Evolutionary conservation across 2,888 invertebrate species (phyloP).

Genomic region (Ornithoptera priamus): DNA sequence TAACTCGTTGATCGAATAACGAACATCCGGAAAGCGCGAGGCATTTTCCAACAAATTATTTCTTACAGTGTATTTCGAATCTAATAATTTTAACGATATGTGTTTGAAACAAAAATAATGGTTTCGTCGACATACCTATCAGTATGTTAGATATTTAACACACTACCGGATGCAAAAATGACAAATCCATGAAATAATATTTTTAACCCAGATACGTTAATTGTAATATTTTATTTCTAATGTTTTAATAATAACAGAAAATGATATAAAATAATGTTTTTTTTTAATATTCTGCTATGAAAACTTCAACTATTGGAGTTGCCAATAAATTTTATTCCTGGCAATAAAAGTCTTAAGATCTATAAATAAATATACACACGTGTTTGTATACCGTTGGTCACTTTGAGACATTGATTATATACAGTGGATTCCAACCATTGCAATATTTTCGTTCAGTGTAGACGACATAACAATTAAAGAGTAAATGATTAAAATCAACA

Average conservation of each 20-base stretch:
- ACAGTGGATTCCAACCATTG: neutral
- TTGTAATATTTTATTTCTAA: neutral
- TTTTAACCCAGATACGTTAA: neutral
- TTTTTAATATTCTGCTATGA: neutral
- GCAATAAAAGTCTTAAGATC: neutral
- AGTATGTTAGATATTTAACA: neutral
- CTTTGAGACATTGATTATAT: neutral
- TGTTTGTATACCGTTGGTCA: neutral
- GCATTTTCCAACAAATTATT: constrained; percentile 16
- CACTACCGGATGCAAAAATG: neutral
- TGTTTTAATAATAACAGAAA: neutral
- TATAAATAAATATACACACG: neutral
- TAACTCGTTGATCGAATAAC: constrained; percentile 21
- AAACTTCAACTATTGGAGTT: neutral
- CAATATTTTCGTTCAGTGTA: neutral
- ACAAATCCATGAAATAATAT: neutral
- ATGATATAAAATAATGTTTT: neutral
- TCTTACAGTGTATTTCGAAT: neutral
- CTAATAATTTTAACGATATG: neutral
- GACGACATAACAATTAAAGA: no score
- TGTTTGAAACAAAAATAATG: neutral
- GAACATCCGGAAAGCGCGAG: constrained; percentile 19
- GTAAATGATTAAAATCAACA: no score
- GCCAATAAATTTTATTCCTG: neutral
- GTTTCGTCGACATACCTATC: neutral